A percentile compares a stretch with the other conserved stretches of the same genome.
Conservation (phyloP, 2,888 invertebrate species). For the Platycnemis pennipes region DNA sequence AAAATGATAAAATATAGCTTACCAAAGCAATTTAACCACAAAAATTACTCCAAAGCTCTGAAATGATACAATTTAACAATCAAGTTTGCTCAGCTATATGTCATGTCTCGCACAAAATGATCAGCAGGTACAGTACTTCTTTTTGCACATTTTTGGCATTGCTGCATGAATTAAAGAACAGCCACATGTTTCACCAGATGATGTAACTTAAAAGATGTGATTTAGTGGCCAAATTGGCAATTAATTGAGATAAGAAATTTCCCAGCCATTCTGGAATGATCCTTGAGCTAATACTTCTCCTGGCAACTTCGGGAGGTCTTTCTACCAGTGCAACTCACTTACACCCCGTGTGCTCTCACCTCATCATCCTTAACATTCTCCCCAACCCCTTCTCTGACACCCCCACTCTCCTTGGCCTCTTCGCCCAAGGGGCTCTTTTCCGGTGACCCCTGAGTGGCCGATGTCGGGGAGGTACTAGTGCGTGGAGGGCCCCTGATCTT, state of each 20-base stretch:
- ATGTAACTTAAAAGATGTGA: too few species aligned
- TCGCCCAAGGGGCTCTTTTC: slow-evolving; percentile 76
- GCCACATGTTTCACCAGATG: too few species aligned
- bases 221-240: too few species aligned
- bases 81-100: too few species aligned
- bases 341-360: background rate
- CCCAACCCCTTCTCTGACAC: background rate
- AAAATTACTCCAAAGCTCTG: background rate
- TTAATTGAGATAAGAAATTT: too few species aligned
- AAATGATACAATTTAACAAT: background rate
- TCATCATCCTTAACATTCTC: background rate
- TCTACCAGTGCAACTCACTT: background rate
- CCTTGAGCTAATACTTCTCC: too few species aligned
- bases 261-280: too few species aligned
- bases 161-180: too few species aligned
- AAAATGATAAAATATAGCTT: background rate
- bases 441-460: slow-evolving; percentile 80
- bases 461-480: slow-evolving; percentile 83
- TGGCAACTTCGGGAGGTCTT: too few species aligned
- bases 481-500: slow-evolving; percentile 82
- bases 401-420: slow-evolving; percentile 74
- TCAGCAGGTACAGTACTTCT: too few species aligned
- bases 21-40: background rate
- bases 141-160: too few species aligned
- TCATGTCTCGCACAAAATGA: too few species aligned